A percentile compares a stretch with the other conserved stretches of the same genome.
phyloP scores from a whole-genome alignment of 2,113 vertebrate genomes.

The Macrotus californicus region DNA sequence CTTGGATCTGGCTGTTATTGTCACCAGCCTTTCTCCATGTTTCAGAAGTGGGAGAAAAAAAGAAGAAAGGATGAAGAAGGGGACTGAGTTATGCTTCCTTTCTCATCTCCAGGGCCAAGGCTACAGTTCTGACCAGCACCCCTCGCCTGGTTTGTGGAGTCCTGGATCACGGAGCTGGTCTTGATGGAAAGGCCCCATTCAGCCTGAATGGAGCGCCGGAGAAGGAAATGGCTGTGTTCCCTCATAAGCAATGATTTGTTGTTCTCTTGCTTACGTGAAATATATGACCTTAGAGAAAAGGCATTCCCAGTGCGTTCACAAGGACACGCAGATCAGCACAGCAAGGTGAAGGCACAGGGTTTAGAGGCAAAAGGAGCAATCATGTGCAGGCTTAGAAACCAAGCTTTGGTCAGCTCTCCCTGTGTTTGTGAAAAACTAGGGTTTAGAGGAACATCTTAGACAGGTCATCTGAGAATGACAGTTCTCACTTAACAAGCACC shows the following conservation, averaged over 20 bases:
- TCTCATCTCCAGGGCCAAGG: not conserved
- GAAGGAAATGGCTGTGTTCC: not conserved
- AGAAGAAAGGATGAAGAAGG: not conserved
- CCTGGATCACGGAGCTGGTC: not conserved
- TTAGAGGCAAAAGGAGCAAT: not conserved
- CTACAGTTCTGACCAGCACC: not conserved
- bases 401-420: not conserved
- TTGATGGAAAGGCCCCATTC: not conserved
- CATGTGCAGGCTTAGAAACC: not conserved
- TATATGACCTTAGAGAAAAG: not conserved
- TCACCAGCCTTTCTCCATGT: not conserved
- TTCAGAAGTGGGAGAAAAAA: not conserved
- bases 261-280: not conserved
- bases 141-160: rapidly evolving
- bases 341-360: not conserved
- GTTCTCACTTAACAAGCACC: not conserved
- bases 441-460: not conserved
- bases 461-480: not conserved
- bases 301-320: not conserved
- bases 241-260: not conserved
- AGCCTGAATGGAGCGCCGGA: not conserved
- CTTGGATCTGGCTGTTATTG: not conserved
- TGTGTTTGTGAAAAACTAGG: not conserved
- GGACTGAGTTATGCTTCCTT: not conserved
- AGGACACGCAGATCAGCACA: not conserved